These are phyloP conservation scores for Anas georgica DNA, from an alignment of 2,797 vertebrate genomes.

Conservation along the genomic window DNA sequence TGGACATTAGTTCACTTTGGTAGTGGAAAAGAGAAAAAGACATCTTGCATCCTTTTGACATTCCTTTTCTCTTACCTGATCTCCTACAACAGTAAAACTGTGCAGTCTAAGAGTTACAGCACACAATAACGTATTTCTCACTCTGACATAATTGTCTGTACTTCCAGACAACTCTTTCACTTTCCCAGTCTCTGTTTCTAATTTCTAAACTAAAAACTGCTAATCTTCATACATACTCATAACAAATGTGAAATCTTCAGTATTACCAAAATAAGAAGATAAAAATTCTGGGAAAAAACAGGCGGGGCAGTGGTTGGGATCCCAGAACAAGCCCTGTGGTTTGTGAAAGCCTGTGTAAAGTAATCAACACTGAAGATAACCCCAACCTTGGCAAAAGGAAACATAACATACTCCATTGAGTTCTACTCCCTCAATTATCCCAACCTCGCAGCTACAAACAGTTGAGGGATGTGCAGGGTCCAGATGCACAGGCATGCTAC, in stretches of 20 bases:
- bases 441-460: background rate
- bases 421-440: background rate
- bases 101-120: background rate
- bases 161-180: background rate
- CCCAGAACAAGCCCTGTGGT: background rate
- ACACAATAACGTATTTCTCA: background rate
- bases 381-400: background rate
- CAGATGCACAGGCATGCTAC: background rate
- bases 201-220: background rate
- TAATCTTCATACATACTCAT: background rate
- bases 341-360: background rate
- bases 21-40: background rate
- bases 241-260: background rate
- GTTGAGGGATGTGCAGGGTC: rapidly evolving
- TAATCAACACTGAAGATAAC: background rate
- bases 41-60: background rate
- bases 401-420: background rate
- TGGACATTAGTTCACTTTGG: background rate
- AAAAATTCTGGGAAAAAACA: background rate
- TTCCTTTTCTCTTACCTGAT: background rate
- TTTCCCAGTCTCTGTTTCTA: background rate
- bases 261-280: background rate
- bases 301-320: background rate
- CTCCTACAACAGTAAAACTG: background rate
- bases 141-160: background rate